Percentiles rank a stretch among this genome's conserved stretches.
Conservation (phyloP, 2,888 invertebrate genomes). For the Chironomus riparius region DNA sequence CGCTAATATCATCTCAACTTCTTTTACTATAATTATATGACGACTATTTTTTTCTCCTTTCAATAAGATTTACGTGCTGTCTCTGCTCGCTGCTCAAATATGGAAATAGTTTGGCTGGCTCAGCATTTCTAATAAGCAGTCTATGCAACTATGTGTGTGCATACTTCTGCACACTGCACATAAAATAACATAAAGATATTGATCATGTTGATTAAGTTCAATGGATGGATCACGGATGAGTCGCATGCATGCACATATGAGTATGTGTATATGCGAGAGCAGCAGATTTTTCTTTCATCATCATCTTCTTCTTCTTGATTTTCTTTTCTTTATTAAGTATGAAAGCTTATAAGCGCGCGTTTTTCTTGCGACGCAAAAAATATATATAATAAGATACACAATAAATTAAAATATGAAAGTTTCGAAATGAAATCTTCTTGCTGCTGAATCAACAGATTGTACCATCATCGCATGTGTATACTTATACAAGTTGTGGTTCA, state of each 20-base stretch:
- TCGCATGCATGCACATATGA: neutral
- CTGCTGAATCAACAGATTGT: neutral
- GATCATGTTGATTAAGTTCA: constrained; percentile 17
- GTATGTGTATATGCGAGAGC: neutral
- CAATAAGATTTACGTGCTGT: no score
- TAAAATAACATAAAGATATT: neutral
- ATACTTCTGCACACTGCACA: neutral
- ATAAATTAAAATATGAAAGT: constrained; percentile 26
- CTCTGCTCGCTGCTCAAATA: no score
- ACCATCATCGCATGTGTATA: neutral
- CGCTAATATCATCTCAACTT: no score
- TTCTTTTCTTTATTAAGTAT: neutral
- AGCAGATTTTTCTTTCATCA: neutral
- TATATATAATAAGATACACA: constrained; percentile 5
- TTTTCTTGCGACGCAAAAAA: neutral
- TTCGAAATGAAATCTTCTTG: constrained; percentile 8
- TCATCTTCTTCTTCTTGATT: neutral
- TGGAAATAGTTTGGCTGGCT: neutral
- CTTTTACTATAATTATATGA: no score
- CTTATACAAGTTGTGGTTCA: neutral
- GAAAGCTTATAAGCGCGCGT: neutral
- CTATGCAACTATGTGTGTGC: neutral
- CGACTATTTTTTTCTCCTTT: no score
- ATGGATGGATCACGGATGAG: constrained; percentile 9
- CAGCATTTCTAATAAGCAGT: neutral